Evolutionary conservation across 2,797 vertebrate species (phyloP).

Genomic region (Botia almorhae): DNA sequence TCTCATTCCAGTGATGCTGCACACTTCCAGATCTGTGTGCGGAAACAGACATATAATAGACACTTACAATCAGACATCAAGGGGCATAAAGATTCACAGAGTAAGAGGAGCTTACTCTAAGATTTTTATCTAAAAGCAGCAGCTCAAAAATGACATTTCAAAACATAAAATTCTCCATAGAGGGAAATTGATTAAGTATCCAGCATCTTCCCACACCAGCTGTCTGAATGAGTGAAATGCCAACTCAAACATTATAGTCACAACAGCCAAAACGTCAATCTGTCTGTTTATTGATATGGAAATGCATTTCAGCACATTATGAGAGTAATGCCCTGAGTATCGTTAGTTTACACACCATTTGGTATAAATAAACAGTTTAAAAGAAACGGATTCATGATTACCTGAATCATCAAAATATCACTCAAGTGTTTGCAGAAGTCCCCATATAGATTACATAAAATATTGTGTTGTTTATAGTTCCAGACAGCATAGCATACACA

Average conservation of each 20-base stretch:
- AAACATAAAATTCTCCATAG: not conserved
- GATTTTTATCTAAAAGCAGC: not conserved
- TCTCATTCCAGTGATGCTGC: slow-evolving; percentile 96
- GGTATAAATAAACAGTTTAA: too few species aligned
- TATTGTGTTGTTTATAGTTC: too few species aligned
- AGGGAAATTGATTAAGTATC: not conserved
- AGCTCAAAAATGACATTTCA: slow-evolving; percentile 3
- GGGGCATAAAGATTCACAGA: slow-evolving; percentile 31
- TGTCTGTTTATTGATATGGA: not conserved
- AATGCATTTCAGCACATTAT: not conserved
- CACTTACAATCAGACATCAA: slow-evolving; percentile 26
- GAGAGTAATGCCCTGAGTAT: too few species aligned
- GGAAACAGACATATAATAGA: slow-evolving; percentile 53
- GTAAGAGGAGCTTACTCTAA: slow-evolving; percentile 4
- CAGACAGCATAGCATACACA: too few species aligned
- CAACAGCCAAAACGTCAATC: not conserved
- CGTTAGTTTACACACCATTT: not conserved
- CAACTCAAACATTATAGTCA: too few species aligned
- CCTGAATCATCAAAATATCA: too few species aligned
- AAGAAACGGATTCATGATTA: too few species aligned
- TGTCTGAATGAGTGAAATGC: slow-evolving; percentile 20
- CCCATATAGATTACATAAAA: too few species aligned
- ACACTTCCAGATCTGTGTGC: slow-evolving; percentile 92
- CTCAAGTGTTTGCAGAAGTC: too few species aligned
- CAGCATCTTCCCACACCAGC: not conserved